phyloP scores from a whole-genome alignment of 2,113 vertebrate species.

The cat (Felis catus) region DNA sequence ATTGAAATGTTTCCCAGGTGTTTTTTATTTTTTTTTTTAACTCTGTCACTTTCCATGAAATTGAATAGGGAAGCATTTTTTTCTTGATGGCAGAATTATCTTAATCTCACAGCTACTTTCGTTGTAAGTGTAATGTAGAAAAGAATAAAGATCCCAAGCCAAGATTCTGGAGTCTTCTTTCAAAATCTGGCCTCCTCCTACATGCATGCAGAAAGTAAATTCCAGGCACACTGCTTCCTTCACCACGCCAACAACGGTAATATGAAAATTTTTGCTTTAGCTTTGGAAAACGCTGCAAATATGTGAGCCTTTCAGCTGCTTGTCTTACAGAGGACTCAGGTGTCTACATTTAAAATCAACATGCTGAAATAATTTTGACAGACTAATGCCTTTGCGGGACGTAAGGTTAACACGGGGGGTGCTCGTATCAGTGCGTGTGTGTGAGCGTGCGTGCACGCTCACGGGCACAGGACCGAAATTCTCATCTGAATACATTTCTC shows the following conservation, averaged over 20 bases:
- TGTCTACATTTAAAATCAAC: not conserved
- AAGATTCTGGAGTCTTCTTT: not conserved
- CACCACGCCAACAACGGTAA: not conserved
- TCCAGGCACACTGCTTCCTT: not conserved
- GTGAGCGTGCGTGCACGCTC: rapidly evolving
- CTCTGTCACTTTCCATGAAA: not conserved
- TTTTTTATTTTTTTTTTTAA: not conserved
- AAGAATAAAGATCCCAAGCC: not conserved
- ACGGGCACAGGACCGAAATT: rapidly evolving
- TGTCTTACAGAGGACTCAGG: not conserved
- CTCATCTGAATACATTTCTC: not conserved
- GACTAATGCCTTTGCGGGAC: not conserved
- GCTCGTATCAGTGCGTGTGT: not conserved
- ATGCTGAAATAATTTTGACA: not conserved
- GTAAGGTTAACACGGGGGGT: rapidly evolving
- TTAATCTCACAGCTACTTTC: not conserved
- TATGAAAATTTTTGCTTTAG: not conserved
- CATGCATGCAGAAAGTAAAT: not conserved
- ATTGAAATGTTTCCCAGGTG: not conserved
- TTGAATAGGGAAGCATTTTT: not conserved
- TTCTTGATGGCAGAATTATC: too few relatives aligned
- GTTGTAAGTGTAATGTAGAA: not conserved
- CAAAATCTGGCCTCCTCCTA: not conserved
- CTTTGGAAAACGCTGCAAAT: not conserved
- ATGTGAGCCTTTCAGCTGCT: not conserved